phyloP scores from a whole-genome alignment of 2,797 vertebrate genomes.

The Lophotriccus pileatus region DNA sequence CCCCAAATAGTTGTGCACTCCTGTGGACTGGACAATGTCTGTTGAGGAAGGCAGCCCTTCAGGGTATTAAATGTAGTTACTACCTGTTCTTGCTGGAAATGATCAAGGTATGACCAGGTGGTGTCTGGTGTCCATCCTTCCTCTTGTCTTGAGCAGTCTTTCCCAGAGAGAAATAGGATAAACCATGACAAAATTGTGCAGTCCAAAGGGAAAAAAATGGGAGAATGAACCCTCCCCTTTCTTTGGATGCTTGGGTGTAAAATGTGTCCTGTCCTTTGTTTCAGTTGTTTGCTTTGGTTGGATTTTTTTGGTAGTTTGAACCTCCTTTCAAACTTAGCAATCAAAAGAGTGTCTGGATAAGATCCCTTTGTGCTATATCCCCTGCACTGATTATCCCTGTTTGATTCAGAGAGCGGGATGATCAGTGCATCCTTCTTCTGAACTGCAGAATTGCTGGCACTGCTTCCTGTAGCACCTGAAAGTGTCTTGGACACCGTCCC shows the following conservation, averaged over 20 bases:
- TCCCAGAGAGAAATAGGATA: not conserved
- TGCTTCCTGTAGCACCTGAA: not conserved
- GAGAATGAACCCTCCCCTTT: not conserved
- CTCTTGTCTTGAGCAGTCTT: not conserved
- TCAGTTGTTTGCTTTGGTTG: not conserved
- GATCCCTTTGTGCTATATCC: not conserved
- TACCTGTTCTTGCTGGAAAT: not conserved
- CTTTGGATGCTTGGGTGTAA: not conserved
- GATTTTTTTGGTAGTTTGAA: not conserved
- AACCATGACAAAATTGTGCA: not conserved
- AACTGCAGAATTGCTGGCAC: not conserved
- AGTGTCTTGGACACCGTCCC: not conserved
- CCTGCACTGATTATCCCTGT: not conserved
- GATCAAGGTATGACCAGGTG: rapidly evolving
- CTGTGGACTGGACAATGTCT: not conserved
- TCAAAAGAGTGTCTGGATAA: not conserved
- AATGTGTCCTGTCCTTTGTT: not conserved
- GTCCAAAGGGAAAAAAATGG: not conserved
- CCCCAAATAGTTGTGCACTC: not conserved
- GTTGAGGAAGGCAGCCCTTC: not conserved
- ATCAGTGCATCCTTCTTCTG: too few relatives aligned
- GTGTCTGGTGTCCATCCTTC: not conserved
- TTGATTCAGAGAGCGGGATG: not conserved
- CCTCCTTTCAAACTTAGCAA: not conserved
- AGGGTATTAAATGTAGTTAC: not conserved